Evolutionary conservation across 2,113 vertebrate genomes (phyloP), one percentile per base, ranked within the genome.

Genomic region (Actinemys pallida): DNA sequence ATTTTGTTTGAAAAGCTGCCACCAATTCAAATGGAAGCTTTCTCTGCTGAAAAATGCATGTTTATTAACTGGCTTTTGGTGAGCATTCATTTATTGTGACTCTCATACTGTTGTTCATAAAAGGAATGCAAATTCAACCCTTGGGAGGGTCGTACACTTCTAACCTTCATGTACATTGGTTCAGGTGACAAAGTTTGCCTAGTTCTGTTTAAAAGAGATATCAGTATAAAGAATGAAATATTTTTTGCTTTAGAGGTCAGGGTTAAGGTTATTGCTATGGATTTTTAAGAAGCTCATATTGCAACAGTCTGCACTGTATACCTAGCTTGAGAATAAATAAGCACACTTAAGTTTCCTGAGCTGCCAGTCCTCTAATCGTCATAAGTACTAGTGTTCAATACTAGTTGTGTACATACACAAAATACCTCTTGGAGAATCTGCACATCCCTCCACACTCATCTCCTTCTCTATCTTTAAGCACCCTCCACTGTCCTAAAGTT

Each of bases 331-430:
- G 94, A 90, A 97, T 97, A 94, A 97, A 98, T 87, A 6, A 95
- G 92, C 85, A 84, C 89, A 62, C 95, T 96, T 92, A 25, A 72
- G 91, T 97, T 98, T 96, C 95, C 96, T 92, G 90, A 27, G 89
- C 93, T 96, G 13, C 80, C 81, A 95, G 94, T 95, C 96, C 92
- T 96, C 96, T 97, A 95, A 96, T 92, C 97, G 95, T 96, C 87
- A 93, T 56, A 91, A 90, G 94, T 94, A 86, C 81, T 91, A 90
- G 81, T 35, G 76, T 91, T 94, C 69, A 14, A 94, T 42, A 90
- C 87, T 1, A 6, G 52, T 89, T 79, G 31, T 14, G 13, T 42
- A 3, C 72, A 56, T 85, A 83, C 94, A 59, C 72, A 29, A 84
- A 89, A 93, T 53, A 91, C 52, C 76, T 90, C 93, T 96, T 95